These are phyloP conservation scores for Chondrosia reniformis DNA, from an alignment of 37 sponge, comb jelly and placozoan species.

Conservation along the genomic window DNA sequence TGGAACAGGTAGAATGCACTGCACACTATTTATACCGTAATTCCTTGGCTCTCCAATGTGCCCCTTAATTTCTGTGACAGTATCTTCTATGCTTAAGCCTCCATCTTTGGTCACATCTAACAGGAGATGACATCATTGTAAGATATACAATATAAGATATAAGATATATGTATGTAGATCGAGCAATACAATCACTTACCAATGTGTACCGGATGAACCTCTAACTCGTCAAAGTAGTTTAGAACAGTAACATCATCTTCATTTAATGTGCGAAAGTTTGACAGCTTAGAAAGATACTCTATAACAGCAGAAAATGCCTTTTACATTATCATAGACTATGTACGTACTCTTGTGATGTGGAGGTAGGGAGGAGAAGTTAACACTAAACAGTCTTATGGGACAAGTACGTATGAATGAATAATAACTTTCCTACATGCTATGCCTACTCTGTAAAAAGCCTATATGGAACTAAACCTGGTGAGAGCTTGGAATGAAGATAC, in stretches of 20 bases:
- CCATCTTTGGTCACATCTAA: slow-evolving; percentile 45
- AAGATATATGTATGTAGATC: neutral
- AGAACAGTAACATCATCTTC: slow-evolving; percentile 86
- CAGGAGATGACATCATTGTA: too few relatives aligned
- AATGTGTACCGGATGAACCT: slow-evolving; percentile 78
- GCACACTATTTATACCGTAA: too few relatives aligned
- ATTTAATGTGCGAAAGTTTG: slow-evolving; percentile 55
- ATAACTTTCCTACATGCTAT: too few relatives aligned
- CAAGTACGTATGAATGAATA: neutral
- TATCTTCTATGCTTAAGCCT: slow-evolving; percentile 21
- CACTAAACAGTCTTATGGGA: neutral
- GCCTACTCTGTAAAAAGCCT: too few relatives aligned
- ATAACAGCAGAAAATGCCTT: too few relatives aligned
- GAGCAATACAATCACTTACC: slow-evolving; percentile 29
- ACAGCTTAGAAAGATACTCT: slow-evolving; percentile 61
- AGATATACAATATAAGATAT: neutral
- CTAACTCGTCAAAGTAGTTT: slow-evolving; percentile 95
- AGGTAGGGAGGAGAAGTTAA: neutral
- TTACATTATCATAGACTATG: too few relatives aligned
- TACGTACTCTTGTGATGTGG: too few relatives aligned
- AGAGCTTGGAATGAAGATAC: too few relatives aligned
- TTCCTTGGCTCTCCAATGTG: slow-evolving; percentile 79
- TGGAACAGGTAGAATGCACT: neutral
- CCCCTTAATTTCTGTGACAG: slow-evolving; percentile 58
- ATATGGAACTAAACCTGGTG: too few relatives aligned